Conservation (phyloP, 2,113 vertebrate genomes). For the Callionymus lyra region DNA sequence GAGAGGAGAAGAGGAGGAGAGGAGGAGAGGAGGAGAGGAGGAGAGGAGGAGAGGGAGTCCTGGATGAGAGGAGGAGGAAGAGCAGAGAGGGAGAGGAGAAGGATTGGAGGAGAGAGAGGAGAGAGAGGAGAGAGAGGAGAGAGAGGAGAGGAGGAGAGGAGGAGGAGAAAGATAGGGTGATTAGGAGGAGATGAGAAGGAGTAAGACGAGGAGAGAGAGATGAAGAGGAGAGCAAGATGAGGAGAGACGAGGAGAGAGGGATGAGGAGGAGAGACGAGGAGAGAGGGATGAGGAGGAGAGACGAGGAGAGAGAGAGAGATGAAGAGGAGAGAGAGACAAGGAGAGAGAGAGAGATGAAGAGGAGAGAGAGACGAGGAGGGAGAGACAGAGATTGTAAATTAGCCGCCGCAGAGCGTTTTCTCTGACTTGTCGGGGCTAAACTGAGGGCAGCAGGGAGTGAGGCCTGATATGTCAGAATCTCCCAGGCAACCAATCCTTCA, state of each 20-base stretch:
- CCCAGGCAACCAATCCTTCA: slow-evolving; percentile 70
- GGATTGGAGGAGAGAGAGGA: slow-evolving; percentile 4
- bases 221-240: too few species aligned
- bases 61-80: not conserved
- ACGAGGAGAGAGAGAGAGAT: too few species aligned
- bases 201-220: too few species aligned
- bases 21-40: slow-evolving; percentile 8
- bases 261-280: too few species aligned
- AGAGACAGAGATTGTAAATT: slow-evolving; percentile 54
- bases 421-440: slow-evolving; percentile 69
- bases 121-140: too few species aligned
- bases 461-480: slow-evolving; percentile 68
- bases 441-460: slow-evolving; percentile 68
- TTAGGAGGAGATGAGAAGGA: too few species aligned
- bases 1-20: too few species aligned
- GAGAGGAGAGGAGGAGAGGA: too few species aligned
- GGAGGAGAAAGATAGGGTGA: too few species aligned
- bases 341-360: slow-evolving; percentile 6
- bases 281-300: too few species aligned
- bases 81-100: not conserved
- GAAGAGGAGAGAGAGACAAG: too few species aligned
- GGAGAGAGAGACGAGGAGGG: slow-evolving; percentile 12
- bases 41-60: slow-evolving; percentile 11
- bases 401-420: slow-evolving; percentile 52
- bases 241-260: too few species aligned